Conservation (phyloP, 1,140 invertebrate species). For the Platorchestia sp. region DNA sequence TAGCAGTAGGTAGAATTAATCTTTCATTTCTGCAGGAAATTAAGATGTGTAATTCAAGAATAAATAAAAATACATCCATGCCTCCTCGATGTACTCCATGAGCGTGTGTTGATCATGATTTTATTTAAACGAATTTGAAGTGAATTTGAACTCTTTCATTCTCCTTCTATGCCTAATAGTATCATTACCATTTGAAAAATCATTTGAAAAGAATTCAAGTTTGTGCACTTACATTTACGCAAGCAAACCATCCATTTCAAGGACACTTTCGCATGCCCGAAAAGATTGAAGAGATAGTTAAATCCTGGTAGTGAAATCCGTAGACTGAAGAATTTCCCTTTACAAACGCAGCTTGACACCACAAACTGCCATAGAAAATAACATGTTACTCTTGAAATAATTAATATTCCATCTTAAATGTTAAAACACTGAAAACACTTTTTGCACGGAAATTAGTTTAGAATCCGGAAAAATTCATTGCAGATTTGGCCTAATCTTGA, state of each 20-base stretch:
- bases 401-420: too few relatives aligned
- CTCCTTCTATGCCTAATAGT: neutral
- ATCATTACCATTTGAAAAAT: too few relatives aligned
- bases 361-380: too few relatives aligned
- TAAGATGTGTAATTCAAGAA: neutral
- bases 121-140: neutral
- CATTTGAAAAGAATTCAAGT: too few relatives aligned
- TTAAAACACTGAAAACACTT: too few relatives aligned
- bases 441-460: too few relatives aligned
- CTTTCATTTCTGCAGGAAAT: neutral
- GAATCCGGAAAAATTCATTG: too few relatives aligned
- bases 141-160: neutral
- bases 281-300: neutral
- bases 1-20: neutral
- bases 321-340: neutral
- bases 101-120: neutral
- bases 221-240: too few relatives aligned
- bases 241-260: too few relatives aligned
- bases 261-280: neutral
- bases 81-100: neutral
- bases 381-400: too few relatives aligned
- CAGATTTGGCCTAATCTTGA: too few relatives aligned
- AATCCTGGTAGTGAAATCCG: neutral
- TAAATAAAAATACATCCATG: neutral
- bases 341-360: too few relatives aligned